These are phyloP conservation scores for Aix galericulata DNA, from an alignment of 2,113 vertebrate species.

Conservation along the genomic window DNA sequence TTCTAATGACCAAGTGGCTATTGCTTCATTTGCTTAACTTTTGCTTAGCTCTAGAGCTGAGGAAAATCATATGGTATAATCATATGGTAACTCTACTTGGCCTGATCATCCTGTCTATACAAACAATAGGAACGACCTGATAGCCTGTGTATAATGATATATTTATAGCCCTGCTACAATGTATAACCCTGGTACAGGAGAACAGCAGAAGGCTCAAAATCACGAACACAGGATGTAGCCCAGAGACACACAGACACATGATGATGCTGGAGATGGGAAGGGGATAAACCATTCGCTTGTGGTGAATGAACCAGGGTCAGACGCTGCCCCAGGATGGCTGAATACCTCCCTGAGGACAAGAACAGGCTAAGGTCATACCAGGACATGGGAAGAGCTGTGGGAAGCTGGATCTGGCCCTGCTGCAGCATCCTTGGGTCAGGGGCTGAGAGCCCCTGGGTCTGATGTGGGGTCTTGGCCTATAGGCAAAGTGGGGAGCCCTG, in stretches of 20 bases:
- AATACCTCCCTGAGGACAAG: not conserved
- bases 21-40: not conserved
- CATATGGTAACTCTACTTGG: not conserved
- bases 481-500: too few relatives aligned
- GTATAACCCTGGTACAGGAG: not conserved
- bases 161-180: not conserved
- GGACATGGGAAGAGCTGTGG: not conserved
- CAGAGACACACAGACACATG: not conserved
- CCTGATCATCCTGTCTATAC: not conserved
- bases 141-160: not conserved
- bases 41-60: not conserved
- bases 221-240: not conserved
- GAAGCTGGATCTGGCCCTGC: not conserved
- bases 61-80: not conserved
- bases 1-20: not conserved
- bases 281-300: not conserved
- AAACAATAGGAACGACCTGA: not conserved
- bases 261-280: not conserved
- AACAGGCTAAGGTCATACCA: not conserved
- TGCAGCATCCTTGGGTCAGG: not conserved
- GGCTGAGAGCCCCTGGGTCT: rapidly evolving
- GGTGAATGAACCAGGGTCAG: not conserved
- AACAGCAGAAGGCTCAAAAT: not conserved
- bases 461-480: not conserved
- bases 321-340: not conserved